Evolutionary conservation across 2,888 invertebrate genomes (phyloP).

Genomic region (Ceriagrion tenellum): DNA sequence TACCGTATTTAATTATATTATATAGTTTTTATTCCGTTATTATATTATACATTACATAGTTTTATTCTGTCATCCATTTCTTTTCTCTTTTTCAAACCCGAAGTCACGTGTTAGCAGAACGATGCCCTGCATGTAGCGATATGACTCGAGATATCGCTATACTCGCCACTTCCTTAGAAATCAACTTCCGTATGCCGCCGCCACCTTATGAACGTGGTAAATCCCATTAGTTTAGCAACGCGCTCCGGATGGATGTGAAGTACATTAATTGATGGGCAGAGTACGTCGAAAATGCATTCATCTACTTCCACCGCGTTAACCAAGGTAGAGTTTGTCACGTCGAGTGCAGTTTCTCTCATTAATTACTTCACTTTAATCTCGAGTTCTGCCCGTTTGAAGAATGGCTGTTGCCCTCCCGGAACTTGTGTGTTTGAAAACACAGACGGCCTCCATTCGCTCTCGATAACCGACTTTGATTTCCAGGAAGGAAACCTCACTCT

Average conservation of each 20-base stretch:
- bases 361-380: not conserved
- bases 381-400: not conserved
- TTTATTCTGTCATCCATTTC: too few relatives aligned
- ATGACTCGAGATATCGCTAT: too few relatives aligned
- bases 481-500: not conserved
- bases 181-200: too few relatives aligned
- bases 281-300: not conserved
- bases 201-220: not conserved
- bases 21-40: too few relatives aligned
- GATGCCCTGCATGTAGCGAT: too few relatives aligned
- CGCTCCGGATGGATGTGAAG: not conserved
- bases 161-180: too few relatives aligned
- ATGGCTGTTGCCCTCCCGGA: not conserved
- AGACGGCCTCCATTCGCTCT: not conserved
- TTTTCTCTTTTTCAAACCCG: too few relatives aligned
- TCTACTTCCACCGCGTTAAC: not conserved
- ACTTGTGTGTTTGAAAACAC: not conserved
- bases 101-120: too few relatives aligned
- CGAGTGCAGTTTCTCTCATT: not conserved
- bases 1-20: too few relatives aligned
- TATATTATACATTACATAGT: too few relatives aligned
- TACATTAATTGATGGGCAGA: not conserved
- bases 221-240: not conserved
- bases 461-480: not conserved
- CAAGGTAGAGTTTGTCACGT: not conserved